Percentiles rank a stretch among this genome's conserved stretches.
Conservation (phyloP, 2,113 vertebrate species). For the Ceratotherium simum region DNA sequence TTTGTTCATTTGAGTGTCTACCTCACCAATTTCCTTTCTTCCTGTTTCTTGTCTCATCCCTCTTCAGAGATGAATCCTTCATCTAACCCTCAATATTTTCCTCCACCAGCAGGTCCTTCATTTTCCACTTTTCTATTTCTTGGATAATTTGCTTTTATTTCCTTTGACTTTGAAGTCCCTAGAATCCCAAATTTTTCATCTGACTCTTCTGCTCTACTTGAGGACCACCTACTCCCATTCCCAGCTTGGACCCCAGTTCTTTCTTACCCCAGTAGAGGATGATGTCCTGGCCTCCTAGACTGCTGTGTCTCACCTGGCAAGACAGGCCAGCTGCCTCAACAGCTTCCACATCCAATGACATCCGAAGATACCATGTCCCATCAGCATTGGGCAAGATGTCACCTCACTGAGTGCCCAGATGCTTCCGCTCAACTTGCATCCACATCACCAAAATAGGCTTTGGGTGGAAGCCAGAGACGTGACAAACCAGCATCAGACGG, state of each 20-base stretch:
- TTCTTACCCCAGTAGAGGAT: neutral
- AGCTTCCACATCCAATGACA: neutral
- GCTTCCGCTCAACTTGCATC: neutral
- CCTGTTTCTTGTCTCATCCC: neutral
- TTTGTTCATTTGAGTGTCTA: neutral
- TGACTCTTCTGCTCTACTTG: rapidly evolving
- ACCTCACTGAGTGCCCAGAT: neutral
- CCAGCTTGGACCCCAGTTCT: too few relatives aligned
- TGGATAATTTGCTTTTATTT: neutral
- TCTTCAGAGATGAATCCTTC: neutral
- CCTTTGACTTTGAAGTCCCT: neutral
- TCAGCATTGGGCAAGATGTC: neutral
- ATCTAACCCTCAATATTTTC: neutral
- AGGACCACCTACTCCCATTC: neutral
- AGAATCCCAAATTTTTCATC: neutral
- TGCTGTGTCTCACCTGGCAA: constrained; percentile 44
- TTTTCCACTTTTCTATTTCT: neutral
- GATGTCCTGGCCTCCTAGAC: constrained; percentile 41
- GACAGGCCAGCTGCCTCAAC: neutral
- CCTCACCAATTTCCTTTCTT: neutral
- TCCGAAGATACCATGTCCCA: neutral
- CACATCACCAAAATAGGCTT: constrained; percentile 11
- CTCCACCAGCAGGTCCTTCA: neutral
- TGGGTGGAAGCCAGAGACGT: neutral
- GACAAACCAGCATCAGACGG: neutral